Percentiles rank a stretch among this genome's conserved stretches.
Evolutionary conservation across 2,113 vertebrate species (phyloP).

Genomic region (Kobus ellipsiprymnus): DNA sequence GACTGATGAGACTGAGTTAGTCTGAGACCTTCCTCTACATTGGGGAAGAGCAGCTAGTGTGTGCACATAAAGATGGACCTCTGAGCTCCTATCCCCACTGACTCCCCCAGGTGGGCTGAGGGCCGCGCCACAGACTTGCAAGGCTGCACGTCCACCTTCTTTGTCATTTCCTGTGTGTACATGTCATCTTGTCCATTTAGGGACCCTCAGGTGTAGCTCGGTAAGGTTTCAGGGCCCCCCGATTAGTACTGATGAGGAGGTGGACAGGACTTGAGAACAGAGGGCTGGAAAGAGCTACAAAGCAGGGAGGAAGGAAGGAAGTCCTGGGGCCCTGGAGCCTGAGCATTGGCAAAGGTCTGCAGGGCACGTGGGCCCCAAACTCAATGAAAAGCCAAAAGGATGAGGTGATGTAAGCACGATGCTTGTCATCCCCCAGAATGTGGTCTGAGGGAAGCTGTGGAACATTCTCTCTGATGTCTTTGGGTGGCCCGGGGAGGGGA

Average conservation of each 20-base stretch:
- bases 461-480: background rate
- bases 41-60: background rate
- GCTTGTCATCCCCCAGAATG: background rate
- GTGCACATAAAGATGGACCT: background rate
- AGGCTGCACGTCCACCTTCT: fast-evolving
- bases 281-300: background rate
- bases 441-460: background rate
- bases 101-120: background rate
- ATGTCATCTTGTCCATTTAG: too few species aligned
- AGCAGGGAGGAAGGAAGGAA: background rate
- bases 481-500: background rate
- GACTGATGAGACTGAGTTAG: background rate
- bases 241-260: background rate
- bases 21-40: background rate
- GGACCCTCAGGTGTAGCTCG: background rate
- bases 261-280: background rate
- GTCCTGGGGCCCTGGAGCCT: background rate
- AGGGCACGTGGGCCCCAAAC: fast-evolving
- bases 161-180: background rate
- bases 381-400: background rate
- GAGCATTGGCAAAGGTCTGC: background rate
- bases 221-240: background rate
- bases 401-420: background rate
- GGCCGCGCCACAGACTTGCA: background rate
- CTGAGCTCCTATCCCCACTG: background rate